These are phyloP conservation scores for Alectoris magna DNA, from an alignment of 2,797 vertebrate genomes.

Conservation along the genomic window DNA sequence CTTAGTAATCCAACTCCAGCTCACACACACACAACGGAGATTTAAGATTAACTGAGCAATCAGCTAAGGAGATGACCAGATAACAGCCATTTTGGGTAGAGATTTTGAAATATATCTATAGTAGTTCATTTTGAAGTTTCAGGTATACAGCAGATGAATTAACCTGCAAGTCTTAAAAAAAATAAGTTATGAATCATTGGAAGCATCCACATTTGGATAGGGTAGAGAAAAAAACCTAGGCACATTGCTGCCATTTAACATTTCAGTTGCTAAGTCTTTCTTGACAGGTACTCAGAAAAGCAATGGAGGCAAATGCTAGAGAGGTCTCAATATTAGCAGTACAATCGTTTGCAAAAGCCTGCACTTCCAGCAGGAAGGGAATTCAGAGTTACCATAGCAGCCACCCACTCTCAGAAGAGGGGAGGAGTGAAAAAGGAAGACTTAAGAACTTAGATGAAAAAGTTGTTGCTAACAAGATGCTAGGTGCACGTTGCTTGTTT, in stretches of 20 bases:
- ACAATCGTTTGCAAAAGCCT: conserved; percentile 51
- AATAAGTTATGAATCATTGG: neutral
- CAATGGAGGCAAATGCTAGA: conserved; percentile 24
- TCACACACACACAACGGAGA: neutral
- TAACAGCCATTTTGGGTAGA: neutral
- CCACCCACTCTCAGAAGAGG: conserved; percentile 69
- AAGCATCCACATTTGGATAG: neutral
- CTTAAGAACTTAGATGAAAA: conserved; percentile 46
- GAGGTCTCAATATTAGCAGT: conserved; percentile 51
- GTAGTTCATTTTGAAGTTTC: neutral
- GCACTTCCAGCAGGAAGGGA: conserved; percentile 60
- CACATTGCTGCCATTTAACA: neutral
- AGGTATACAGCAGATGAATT: neutral
- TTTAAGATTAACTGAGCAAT: neutral
- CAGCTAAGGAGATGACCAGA: neutral
- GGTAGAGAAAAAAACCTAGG: neutral
- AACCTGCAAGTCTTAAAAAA: neutral
- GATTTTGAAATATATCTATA: neutral
- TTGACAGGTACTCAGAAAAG: conserved; percentile 28
- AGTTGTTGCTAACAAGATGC: conserved; percentile 71
- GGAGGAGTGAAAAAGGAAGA: neutral
- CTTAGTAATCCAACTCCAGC: neutral
- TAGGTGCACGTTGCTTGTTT: neutral
- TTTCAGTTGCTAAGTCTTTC: conserved; percentile 47
- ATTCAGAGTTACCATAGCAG: conserved; percentile 81